Evolutionary conservation across 2,797 vertebrate species (phyloP).

Genomic region (Nyctalus aviator): DNA sequence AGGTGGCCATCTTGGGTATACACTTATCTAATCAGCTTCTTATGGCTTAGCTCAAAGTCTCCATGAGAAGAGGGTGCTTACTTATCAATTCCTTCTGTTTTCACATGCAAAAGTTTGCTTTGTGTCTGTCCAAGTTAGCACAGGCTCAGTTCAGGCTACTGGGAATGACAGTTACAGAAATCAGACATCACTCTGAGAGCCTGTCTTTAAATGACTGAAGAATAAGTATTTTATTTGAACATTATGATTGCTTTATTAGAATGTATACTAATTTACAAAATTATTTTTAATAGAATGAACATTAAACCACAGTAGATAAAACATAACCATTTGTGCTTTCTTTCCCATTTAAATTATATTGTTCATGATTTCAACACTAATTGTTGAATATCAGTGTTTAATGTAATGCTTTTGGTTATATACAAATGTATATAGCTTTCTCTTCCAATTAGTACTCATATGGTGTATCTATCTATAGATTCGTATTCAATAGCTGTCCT

Average conservation of each 20-base stretch:
- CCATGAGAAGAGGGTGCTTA: neutral
- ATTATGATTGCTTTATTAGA: conserved; percentile 29
- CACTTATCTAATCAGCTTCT: neutral
- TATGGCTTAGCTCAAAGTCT: neutral
- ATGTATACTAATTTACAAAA: conserved; percentile 4
- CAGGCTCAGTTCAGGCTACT: neutral
- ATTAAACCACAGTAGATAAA: neutral
- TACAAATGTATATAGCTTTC: neutral
- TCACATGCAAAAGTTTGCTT: conserved; percentile 29
- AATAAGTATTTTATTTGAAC: conserved; percentile 39
- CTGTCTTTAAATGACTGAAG: conserved; percentile 34
- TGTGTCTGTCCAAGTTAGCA: neutral
- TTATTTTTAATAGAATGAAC: conserved; percentile 49
- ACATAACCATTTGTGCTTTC: conserved; percentile 20
- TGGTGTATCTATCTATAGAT: neutral
- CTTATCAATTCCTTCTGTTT: neutral
- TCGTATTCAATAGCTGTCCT: neutral
- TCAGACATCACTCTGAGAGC: neutral
- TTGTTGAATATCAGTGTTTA: neutral
- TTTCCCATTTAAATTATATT: conserved; percentile 26
- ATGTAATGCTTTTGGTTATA: conserved; percentile 31
- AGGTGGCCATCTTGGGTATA: neutral
- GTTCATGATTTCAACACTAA: neutral
- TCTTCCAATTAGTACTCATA: neutral
- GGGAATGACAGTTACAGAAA: neutral